Conservation (phyloP, 2,113 vertebrate genomes). For the Urocynchramus pylzowi region DNA sequence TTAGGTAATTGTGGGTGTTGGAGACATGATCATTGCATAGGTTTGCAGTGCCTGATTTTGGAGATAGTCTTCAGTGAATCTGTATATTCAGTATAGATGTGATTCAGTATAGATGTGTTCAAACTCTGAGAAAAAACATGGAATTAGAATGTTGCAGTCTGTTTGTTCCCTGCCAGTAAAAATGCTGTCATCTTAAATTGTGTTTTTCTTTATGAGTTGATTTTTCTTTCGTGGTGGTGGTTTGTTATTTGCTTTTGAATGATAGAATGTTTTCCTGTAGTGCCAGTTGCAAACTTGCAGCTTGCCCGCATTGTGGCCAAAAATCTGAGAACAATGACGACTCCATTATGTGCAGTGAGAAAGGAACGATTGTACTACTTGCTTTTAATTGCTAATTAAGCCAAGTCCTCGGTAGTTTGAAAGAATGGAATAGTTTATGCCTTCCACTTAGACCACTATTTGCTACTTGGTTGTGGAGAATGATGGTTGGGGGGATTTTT, state of each 20-base stretch:
- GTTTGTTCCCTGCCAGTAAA: not conserved
- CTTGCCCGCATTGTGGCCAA: not conserved
- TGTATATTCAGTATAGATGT: not conserved
- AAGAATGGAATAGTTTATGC: not conserved
- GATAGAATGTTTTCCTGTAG: slow-evolving; percentile 15
- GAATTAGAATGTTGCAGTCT: not conserved
- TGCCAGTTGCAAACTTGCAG: slow-evolving; percentile 11
- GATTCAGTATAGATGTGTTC: not conserved
- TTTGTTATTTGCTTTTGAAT: slow-evolving; percentile 8
- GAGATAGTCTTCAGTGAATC: not conserved
- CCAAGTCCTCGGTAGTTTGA: not conserved
- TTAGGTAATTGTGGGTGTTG: not conserved
- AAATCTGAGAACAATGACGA: not conserved
- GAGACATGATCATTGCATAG: not conserved
- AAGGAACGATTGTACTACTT: slow-evolving; percentile 35
- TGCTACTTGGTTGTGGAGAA: not conserved
- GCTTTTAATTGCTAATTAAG: slow-evolving; percentile 54
- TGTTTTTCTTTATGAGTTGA: not conserved
- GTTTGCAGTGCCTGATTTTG: not conserved
- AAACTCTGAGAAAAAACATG: not conserved
- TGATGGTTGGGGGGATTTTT: not conserved
- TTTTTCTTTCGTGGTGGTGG: not conserved
- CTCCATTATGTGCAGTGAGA: slow-evolving; percentile 34
- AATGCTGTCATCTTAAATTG: not conserved
- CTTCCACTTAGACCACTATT: not conserved